These are phyloP conservation scores for Platynereis dumerilii DNA, from an alignment of 2,888 invertebrate species.

Conservation along the genomic window DNA sequence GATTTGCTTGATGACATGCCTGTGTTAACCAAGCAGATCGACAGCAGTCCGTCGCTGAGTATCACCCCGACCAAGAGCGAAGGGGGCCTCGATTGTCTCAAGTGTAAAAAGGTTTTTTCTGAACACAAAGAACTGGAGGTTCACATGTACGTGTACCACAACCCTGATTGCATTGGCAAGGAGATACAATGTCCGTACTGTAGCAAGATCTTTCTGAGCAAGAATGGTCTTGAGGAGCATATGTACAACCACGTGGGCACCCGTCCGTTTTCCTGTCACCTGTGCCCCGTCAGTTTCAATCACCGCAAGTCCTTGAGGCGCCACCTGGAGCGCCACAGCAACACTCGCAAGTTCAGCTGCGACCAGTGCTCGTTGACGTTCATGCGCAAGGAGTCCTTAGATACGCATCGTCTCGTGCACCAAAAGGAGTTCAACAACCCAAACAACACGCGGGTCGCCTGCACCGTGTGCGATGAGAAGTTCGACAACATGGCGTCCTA, in stretches of 20 bases:
- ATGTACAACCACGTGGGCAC: conserved; percentile 22
- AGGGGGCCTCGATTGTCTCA: conserved; percentile 16
- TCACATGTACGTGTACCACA: conserved; percentile 22
- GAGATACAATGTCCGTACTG: conserved; percentile 19
- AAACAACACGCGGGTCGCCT: not conserved
- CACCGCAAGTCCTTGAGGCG: conserved; percentile 24
- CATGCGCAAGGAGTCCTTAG: conserved; percentile 18
- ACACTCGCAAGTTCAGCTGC: conserved; percentile 15
- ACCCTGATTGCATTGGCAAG: conserved; percentile 10
- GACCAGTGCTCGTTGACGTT: conserved; percentile 20
- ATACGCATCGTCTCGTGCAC: conserved; percentile 17
- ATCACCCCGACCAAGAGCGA: not conserved
- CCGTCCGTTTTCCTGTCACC: conserved; percentile 22
- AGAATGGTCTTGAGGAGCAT: conserved; percentile 23
- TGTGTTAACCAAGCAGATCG: too few relatives aligned
- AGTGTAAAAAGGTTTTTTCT: conserved; percentile 22
- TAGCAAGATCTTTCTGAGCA: conserved; percentile 19
- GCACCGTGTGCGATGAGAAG: not conserved
- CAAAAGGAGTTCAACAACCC: not conserved
- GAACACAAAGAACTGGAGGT: conserved; percentile 18
- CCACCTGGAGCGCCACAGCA: conserved; percentile 23
- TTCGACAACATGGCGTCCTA: conserved; percentile 4
- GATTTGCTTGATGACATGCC: too few relatives aligned
- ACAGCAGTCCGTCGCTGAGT: too few relatives aligned
- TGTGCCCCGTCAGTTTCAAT: conserved; percentile 22